phyloP scores from a whole-genome alignment of 2,888 invertebrate genomes.

The Mesorhabditis spiculigera region DNA sequence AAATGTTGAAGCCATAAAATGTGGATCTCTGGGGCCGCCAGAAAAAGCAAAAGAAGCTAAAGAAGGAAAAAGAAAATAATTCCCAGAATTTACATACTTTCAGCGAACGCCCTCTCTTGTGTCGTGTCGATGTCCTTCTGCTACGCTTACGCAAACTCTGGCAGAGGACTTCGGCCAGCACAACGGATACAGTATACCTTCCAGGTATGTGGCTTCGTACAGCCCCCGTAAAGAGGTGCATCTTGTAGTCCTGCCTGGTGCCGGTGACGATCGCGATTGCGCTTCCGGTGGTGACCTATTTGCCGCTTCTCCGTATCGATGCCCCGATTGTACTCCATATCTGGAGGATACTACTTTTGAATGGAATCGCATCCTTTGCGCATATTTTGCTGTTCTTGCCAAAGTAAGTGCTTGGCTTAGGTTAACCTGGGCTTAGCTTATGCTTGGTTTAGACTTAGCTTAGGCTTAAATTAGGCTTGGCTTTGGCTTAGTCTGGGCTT shows the following conservation, averaged over 20 bases:
- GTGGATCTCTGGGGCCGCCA: too few species aligned
- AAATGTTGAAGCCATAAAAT: too few species aligned
- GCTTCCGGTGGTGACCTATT: constrained; percentile 36
- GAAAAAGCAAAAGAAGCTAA: too few species aligned
- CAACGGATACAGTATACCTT: constrained; percentile 54
- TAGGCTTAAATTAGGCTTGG: not conserved
- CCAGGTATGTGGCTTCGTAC: constrained; percentile 28
- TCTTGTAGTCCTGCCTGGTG: constrained; percentile 30
- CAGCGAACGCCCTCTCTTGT: constrained; percentile 47
- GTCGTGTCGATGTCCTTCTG: constrained; percentile 48
- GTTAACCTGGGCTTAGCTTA: too few species aligned
- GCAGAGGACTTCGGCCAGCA: constrained; percentile 33
- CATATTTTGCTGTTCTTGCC: constrained; percentile 48
- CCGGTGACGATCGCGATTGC: constrained; percentile 35
- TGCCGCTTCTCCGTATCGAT: constrained; percentile 40
- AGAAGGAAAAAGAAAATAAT: too few species aligned
- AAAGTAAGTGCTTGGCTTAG: constrained; percentile 22
- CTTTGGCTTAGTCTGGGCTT: not conserved
- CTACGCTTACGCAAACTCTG: constrained; percentile 51
- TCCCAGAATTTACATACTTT: constrained; percentile 2
- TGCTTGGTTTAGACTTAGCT: not conserved
- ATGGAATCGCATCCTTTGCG: constrained; percentile 37
- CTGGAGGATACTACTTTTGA: constrained; percentile 44
- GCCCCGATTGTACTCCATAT: constrained; percentile 45
- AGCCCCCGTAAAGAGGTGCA: not conserved